Conservation (phyloP, 2,888 invertebrate genomes). For the Pammene aurita region DNA sequence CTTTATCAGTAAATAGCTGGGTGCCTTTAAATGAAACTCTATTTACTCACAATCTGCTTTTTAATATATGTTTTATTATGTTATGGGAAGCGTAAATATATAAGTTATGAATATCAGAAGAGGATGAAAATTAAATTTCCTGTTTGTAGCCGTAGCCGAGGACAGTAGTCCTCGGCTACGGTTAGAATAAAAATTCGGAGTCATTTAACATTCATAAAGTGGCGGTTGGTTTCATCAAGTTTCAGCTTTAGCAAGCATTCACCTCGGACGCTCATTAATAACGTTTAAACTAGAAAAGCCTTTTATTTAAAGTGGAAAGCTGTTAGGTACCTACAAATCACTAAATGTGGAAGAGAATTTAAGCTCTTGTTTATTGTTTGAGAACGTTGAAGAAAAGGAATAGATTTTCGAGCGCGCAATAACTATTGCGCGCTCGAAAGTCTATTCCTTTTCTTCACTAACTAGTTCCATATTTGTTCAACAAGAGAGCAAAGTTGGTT, state of each 20-base stretch:
- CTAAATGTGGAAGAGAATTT: not conserved
- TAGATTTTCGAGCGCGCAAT: not conserved
- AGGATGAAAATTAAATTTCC: no score
- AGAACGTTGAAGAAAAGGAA: not conserved
- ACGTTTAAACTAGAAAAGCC: constrained; percentile 26
- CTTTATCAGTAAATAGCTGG: no score
- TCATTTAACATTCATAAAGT: constrained; percentile 17
- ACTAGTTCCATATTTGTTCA: no score
- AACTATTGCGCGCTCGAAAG: no score
- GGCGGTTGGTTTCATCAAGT: constrained; percentile 9
- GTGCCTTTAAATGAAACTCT: no score
- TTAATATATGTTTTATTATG: no score
- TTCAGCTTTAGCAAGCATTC: constrained; percentile 21
- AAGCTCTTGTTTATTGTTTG: constrained; percentile 4
- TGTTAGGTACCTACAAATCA: constrained; percentile 2
- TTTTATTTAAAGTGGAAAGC: constrained; percentile 28
- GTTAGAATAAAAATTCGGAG: not conserved
- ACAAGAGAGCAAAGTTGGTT: no score
- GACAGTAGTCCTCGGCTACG: no score
- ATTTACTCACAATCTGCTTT: no score
- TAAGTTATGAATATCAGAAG: no score
- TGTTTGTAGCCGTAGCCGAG: no score
- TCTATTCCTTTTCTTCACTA: not conserved
- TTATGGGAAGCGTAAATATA: no score
- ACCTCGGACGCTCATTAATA: constrained; percentile 27